Conservation (phyloP, 2,888 invertebrate genomes). For the Piscicola geometra region DNA sequence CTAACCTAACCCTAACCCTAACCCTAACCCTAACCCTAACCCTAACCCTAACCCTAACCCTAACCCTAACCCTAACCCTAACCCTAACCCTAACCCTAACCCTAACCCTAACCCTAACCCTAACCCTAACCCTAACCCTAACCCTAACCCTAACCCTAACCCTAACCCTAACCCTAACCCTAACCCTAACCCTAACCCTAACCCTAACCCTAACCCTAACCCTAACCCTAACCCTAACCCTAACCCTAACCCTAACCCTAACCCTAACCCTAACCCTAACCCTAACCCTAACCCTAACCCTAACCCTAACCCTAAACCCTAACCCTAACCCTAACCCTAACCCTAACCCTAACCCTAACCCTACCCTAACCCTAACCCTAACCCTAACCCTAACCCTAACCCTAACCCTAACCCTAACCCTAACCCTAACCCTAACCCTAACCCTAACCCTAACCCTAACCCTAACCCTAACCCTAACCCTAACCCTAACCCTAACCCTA, state of each 20-base stretch:
- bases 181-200: slow-evolving; percentile 42
- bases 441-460: slow-evolving; percentile 42
- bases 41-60: slow-evolving; percentile 42
- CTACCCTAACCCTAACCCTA: slow-evolving; percentile 40
- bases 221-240: slow-evolving; percentile 39
- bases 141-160: slow-evolving; percentile 43
- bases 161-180: slow-evolving; percentile 43
- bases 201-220: slow-evolving; percentile 41
- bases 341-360: slow-evolving; percentile 41
- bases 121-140: slow-evolving; percentile 39
- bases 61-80: slow-evolving; percentile 44
- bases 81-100: slow-evolving; percentile 41
- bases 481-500: slow-evolving; percentile 39
- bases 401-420: slow-evolving; percentile 38
- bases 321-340: slow-evolving; percentile 42
- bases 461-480: slow-evolving; percentile 44
- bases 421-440: slow-evolving; percentile 22
- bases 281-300: slow-evolving; percentile 39
- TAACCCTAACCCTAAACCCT: slow-evolving; percentile 41
- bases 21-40: slow-evolving; percentile 25
- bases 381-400: slow-evolving; percentile 41
- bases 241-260: slow-evolving; percentile 39
- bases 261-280: slow-evolving; percentile 38
- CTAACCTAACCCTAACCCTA: background rate
- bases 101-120: slow-evolving; percentile 40